These are phyloP conservation scores for Panorpa germanica DNA, from an alignment of 2,888 invertebrate species.

Conservation along the genomic window DNA sequence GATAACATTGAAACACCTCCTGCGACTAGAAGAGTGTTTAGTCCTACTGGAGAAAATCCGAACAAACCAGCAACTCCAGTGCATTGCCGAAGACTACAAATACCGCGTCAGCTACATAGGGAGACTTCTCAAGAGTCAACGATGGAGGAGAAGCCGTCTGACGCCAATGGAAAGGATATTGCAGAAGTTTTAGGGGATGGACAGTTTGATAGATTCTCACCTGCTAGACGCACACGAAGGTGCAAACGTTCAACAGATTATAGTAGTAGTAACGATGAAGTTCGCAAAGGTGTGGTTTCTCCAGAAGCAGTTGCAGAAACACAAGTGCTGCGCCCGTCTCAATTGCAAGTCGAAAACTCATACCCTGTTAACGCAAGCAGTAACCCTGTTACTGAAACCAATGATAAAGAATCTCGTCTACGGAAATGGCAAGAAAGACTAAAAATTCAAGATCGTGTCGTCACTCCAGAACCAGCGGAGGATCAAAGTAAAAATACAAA, in stretches of 20 bases:
- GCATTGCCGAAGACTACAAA: constrained; percentile 33
- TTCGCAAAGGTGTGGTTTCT: constrained; percentile 21
- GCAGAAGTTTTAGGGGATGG: constrained; percentile 46
- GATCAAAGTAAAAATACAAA: constrained; percentile 23
- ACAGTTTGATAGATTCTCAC: constrained; percentile 70
- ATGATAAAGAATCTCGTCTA: constrained; percentile 38
- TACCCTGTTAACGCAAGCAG: constrained; percentile 23
- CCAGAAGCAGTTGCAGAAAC: constrained; percentile 26
- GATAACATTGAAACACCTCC: constrained; percentile 86
- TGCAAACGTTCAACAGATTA: constrained; percentile 48
- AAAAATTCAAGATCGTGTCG: constrained; percentile 29
- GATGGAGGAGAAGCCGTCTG: constrained; percentile 16
- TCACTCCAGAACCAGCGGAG: constrained; percentile 10
- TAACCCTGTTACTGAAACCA: constrained; percentile 27
- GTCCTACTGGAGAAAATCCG: constrained; percentile 36
- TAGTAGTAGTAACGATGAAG: constrained; percentile 35
- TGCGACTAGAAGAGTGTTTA: constrained; percentile 49
- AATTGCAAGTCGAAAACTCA: constrained; percentile 34
- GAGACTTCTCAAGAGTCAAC: constrained; percentile 19
- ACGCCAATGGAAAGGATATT: constrained; percentile 22
- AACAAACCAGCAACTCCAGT: constrained; percentile 24
- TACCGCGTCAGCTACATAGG: constrained; percentile 9
- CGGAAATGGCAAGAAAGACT: constrained; percentile 53
- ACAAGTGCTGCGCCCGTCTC: constrained; percentile 30
- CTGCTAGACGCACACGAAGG: constrained; percentile 60